Conservation (phyloP, 2,113 vertebrate genomes). For the Megaptera novaeangliae region DNA sequence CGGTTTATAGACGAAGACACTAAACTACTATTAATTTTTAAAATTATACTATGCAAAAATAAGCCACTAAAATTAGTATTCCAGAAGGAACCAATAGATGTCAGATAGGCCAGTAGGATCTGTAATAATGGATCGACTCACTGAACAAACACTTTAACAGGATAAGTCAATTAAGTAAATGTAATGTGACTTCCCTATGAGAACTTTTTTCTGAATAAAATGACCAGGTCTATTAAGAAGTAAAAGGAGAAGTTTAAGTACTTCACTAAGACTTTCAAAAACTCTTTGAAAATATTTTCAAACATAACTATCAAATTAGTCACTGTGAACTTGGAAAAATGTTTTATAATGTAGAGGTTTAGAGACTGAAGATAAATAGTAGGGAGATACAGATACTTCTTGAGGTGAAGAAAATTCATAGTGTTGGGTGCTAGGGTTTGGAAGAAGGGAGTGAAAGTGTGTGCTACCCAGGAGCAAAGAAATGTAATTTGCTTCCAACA, state of each 20-base stretch:
- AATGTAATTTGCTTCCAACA: neutral
- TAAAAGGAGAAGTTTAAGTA: neutral
- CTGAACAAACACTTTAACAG: neutral
- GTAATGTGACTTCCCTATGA: neutral
- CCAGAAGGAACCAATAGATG: neutral
- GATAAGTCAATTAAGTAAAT: neutral
- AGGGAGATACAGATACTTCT: neutral
- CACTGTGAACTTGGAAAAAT: neutral
- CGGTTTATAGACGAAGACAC: neutral
- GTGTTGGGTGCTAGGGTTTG: neutral
- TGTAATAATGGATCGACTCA: neutral
- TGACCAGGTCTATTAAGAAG: neutral
- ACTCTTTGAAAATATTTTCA: neutral
- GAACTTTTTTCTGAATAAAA: neutral
- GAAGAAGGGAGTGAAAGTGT: neutral
- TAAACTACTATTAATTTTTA: neutral
- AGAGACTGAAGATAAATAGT: neutral
- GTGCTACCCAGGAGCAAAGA: neutral
- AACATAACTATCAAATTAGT: neutral
- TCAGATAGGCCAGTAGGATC: neutral
- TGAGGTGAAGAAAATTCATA: neutral
- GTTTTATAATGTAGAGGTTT: neutral
- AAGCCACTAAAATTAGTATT: neutral
- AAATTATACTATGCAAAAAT: neutral
- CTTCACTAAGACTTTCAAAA: neutral